Evolutionary conservation across 2,888 invertebrate species (phyloP), one percentile per base, ranked within the genome.

Genomic region (Branchellion lobata): DNA sequence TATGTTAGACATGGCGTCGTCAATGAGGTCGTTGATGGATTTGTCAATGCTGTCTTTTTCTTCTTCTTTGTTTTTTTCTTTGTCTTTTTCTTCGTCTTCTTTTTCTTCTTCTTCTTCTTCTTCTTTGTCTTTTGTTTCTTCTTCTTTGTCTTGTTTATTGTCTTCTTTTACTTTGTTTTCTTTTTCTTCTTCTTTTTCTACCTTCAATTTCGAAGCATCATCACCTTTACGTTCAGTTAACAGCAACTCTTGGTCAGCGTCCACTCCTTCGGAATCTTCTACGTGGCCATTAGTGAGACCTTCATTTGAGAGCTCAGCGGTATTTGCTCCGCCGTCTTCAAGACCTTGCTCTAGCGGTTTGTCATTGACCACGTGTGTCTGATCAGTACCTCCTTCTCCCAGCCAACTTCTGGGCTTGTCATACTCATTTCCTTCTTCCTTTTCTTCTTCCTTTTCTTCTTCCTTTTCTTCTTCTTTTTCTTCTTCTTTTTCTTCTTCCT

Each of bases 351-450:
- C n/a, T n/a, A n/a, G n/a, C n/a, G n/a, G n/a, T n/a, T n/a, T n/a
- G n/a, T n/a, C n/a, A n/a, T n/a, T n/a, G n/a, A n/a, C n/a, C n/a
- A n/a, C n/a, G n/a, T n/a, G n/a, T n/a, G n/a, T n/a, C 5, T 5
- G 8, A 40, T 14, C 14, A 5, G 40, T 40, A 8, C 14, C 40
- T 14, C 5, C 5, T 5, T 14, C 40, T 8, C 14, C 24, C 21
- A 57, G 24, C 61, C 61, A 57, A 57, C 61, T 57, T n/a, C 61
- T 57, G 3, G 61, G 61, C 24, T 57, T 57, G 61, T 57, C 61
- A 24, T 57, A 57, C 14, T 57, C 61, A 8, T 18, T 18, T n/a
- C n/a, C n/a, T n/a, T 57, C 61, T n/a, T n/a, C 61, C 5, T n/a
- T n/a, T n/a, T n/a, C 61, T 57, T 57, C 61, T 5, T 57, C 61